Evolutionary conservation across 2,797 vertebrate species (phyloP).

Genomic region (Parotocinclus haroldoi): DNA sequence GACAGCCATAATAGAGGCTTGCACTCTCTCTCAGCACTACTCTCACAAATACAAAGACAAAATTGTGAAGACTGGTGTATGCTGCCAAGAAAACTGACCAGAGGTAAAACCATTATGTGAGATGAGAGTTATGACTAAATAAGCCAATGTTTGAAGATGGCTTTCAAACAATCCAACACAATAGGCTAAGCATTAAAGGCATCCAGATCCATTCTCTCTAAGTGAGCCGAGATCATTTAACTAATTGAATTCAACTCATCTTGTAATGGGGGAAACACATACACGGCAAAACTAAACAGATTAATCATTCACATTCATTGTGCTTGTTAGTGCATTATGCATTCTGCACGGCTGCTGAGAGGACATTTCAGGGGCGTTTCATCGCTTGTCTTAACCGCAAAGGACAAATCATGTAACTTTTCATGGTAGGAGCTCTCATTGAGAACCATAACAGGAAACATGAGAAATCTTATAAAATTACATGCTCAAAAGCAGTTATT

Average conservation of each 20-base stretch:
- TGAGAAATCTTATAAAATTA: background rate
- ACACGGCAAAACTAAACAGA: slow-evolving; percentile 57
- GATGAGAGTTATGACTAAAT: background rate
- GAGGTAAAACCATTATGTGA: slow-evolving; percentile 3
- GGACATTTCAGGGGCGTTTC: slow-evolving; percentile 38
- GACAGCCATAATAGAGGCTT: slow-evolving; percentile 24
- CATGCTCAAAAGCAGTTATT: background rate
- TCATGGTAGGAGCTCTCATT: slow-evolving; percentile 9
- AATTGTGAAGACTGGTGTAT: slow-evolving; percentile 14
- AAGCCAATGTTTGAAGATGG: background rate
- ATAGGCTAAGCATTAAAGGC: background rate
- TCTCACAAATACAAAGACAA: slow-evolving; percentile 22
- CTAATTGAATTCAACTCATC: slow-evolving; percentile 63
- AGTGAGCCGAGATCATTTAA: slow-evolving; percentile 46
- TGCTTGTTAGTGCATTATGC: slow-evolving; percentile 58
- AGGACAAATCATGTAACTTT: slow-evolving; percentile 23
- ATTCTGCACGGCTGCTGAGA: slow-evolving; percentile 45
- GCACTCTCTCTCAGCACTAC: slow-evolving; percentile 6
- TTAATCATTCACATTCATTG: slow-evolving; percentile 61
- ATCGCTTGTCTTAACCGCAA: background rate
- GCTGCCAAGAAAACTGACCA: slow-evolving; percentile 15
- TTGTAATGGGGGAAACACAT: slow-evolving; percentile 64
- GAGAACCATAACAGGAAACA: slow-evolving; percentile 14
- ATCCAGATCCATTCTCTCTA: slow-evolving; percentile 20
- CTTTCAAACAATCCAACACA: background rate